phyloP scores from a whole-genome alignment of 2,888 invertebrate species.

The Caenorhabditis panamensis region DNA sequence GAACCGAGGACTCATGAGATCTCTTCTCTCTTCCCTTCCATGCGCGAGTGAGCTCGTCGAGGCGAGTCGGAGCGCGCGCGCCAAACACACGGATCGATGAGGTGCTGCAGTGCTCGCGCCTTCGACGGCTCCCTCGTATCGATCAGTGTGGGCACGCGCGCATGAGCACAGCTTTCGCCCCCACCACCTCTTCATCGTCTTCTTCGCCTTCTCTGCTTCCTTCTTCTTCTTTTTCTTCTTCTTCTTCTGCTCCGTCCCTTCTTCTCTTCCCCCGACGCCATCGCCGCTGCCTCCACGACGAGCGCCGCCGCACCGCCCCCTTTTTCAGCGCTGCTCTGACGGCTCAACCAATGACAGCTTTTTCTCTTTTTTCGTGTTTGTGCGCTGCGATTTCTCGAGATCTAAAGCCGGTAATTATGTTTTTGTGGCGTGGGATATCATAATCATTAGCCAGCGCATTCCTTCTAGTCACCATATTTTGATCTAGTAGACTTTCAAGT shows the following conservation, averaged over 20 bases:
- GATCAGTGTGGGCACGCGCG: constrained; percentile 49
- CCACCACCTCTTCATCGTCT: constrained; percentile 57
- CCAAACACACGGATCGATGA: constrained; percentile 42
- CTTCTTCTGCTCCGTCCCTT: constrained; percentile 19
- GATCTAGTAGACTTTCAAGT: background rate
- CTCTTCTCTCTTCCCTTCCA: constrained; percentile 5
- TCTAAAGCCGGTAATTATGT: constrained; percentile 25
- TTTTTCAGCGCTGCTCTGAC: constrained; percentile 49
- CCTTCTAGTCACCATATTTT: background rate
- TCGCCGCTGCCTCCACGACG: constrained; percentile 18
- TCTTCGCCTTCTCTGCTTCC: constrained; percentile 14
- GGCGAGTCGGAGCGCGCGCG: constrained; percentile 30
- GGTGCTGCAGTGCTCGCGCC: constrained; percentile 46
- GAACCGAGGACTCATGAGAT: constrained; percentile 47
- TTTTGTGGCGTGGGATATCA: background rate
- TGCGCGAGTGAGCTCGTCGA: constrained; percentile 40
- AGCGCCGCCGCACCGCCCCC: constrained; percentile 46
- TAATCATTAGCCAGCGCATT: background rate
- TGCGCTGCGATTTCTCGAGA: constrained; percentile 31
- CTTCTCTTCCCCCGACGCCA: constrained; percentile 13
- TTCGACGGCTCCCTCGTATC: constrained; percentile 48
- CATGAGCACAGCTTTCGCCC: constrained; percentile 56
- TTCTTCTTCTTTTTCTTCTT: constrained; percentile 23
- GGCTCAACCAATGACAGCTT: constrained; percentile 56
- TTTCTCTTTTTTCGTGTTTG: constrained; percentile 22